Base-by-base conservation (phyloP, 2,113 vertebrate species). In the Grammomys dolichurus region DNA sequence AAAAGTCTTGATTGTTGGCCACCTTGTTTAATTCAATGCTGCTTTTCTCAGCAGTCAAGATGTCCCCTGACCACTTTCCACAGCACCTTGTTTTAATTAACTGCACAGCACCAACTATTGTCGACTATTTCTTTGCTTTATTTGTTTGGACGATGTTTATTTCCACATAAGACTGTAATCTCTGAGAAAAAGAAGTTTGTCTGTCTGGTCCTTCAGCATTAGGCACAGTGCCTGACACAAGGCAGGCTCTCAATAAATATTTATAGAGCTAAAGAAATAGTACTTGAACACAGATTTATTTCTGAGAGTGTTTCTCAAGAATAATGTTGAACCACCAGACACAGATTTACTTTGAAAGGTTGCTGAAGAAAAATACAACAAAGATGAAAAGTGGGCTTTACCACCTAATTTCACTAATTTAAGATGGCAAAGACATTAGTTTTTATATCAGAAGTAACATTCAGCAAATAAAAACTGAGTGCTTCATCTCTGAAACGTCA, bases 401-500 rank as follows among this genome's bases (percentile, higher is more conserved):
- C 51, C 90, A 17, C 16, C 54, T 89, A 72, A 94, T 84, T 96
- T 65, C 3, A 95, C 54, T 91, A 67, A 92, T 80, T 96, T 65
- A 5, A 95, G 91, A 90, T 58, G 9, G 75, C 69, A 58, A 89
- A 87, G 85, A 4, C 19, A 2, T 95, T 91, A 12, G 43, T 33
- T 91, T 85, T 46, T 60, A 22, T 73, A 60, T 48, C 69, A 16
- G 77, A 94, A 75, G 43, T 92, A 90, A 89, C 93, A 60, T 73
- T 67, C 46, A 86, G 40, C 90, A 96, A 93, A 70, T 80, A 46
- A 1, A 89, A 81, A 92, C 33, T 67, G 16, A 75, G 88, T 77
- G 51, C n/a, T 96, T 95, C 86, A 76, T 97, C 85, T 94, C 72
- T 82, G 36, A 96, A 90, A 95, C 90, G 82, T 67, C 87, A 77